A percentile compares a stretch with the other conserved stretches of the same genome.
phyloP scores from a whole-genome alignment of 2,113 vertebrate genomes.

The Tachuris rubrigastra region DNA sequence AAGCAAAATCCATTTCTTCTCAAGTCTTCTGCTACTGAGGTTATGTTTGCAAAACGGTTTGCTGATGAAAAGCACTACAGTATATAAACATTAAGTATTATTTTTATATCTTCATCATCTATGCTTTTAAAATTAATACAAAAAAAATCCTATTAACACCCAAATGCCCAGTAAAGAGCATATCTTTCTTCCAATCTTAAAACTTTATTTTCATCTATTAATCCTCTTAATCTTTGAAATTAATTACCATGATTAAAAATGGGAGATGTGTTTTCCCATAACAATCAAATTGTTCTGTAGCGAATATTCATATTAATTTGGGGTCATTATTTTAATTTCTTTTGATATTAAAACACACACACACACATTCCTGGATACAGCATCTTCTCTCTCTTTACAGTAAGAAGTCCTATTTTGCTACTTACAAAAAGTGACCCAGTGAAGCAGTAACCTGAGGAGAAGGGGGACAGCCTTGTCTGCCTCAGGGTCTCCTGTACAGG shows the following conservation, averaged over 20 bases:
- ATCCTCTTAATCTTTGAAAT: slow-evolving; percentile 63
- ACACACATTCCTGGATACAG: background rate
- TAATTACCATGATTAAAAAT: slow-evolving; percentile 60
- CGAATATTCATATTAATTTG: background rate
- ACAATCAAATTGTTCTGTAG: slow-evolving; percentile 45
- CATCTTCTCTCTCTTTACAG: background rate
- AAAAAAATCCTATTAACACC: background rate
- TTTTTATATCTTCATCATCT: slow-evolving; percentile 52
- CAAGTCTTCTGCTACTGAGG: background rate
- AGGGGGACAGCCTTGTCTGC: background rate
- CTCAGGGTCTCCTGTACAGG: rapidly evolving
- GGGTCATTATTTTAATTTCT: slow-evolving; percentile 19
- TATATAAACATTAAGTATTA: slow-evolving; percentile 24
- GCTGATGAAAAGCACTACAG: background rate
- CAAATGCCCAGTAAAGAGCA: slow-evolving; percentile 3
- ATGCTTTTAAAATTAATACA: slow-evolving; percentile 21
- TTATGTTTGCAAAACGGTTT: slow-evolving; percentile 11
- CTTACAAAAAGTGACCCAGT: background rate
- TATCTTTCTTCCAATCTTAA: slow-evolving; percentile 35
- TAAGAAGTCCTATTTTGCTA: background rate
- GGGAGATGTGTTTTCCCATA: slow-evolving; percentile 51
- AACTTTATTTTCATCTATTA: slow-evolving; percentile 34
- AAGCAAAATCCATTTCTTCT: slow-evolving; percentile 12
- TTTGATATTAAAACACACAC: background rate
- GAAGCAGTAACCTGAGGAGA: background rate